Evolutionary conservation across 2,888 invertebrate species (phyloP).

Genomic region (Linyphia triangularis): DNA sequence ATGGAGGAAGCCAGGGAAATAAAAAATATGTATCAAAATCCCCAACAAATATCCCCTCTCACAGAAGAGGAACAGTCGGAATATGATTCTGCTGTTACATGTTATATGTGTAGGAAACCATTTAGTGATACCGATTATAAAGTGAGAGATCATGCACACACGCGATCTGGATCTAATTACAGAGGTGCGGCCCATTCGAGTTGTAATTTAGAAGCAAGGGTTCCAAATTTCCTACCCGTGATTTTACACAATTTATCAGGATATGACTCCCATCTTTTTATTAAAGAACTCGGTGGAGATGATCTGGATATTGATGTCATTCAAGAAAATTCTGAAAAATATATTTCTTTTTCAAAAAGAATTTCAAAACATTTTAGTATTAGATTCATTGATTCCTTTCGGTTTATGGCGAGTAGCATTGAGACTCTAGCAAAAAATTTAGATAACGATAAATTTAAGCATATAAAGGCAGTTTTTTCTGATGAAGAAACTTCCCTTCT

Average conservation of each 20-base stretch:
- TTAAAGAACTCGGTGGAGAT: slow-evolving; percentile 39
- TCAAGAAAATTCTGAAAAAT: slow-evolving; percentile 76
- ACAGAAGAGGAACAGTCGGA: background rate
- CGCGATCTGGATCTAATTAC: background rate
- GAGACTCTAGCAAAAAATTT: slow-evolving; percentile 76
- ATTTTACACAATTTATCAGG: slow-evolving; percentile 51
- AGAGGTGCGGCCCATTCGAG: background rate
- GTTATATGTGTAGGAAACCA: background rate
- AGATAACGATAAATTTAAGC: background rate
- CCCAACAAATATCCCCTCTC: background rate
- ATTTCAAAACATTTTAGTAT: slow-evolving; percentile 8
- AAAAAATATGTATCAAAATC: background rate
- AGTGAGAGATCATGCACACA: background rate
- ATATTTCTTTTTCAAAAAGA: slow-evolving; percentile 74
- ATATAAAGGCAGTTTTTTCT: background rate
- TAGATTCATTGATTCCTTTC: slow-evolving; percentile 77
- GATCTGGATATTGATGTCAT: slow-evolving; percentile 66
- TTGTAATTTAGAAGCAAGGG: background rate
- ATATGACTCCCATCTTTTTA: slow-evolving; percentile 61
- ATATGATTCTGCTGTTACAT: background rate
- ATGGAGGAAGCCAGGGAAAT: background rate
- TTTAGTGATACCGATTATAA: background rate
- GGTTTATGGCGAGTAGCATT: slow-evolving; percentile 62
- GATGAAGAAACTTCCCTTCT: slow-evolving; percentile 29
- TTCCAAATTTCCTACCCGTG: slow-evolving; percentile 23